Percentiles rank a stretch among this genome's conserved stretches.
phyloP scores from a whole-genome alignment of 2,888 invertebrate species.

The Arge pagana region DNA sequence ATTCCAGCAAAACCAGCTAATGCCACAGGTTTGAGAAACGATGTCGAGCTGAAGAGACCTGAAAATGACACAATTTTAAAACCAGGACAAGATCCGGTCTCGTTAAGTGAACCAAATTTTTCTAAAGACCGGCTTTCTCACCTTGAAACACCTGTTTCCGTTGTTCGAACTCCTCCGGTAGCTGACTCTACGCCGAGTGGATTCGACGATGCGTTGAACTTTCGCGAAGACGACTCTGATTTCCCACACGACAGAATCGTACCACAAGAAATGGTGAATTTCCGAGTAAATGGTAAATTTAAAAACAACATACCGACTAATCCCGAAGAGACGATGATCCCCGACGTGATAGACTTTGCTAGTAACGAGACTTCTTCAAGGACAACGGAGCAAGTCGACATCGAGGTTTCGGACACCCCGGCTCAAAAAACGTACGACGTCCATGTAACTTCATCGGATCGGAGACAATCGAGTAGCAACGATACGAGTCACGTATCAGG shows the following conservation, averaged over 20 bases:
- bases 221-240: slow-evolving; percentile 36
- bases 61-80: neutral
- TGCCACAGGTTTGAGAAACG: too few relatives aligned
- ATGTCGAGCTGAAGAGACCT: neutral
- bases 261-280: slow-evolving; percentile 47
- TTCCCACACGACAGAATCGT: slow-evolving; percentile 50
- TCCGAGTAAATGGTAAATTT: slow-evolving; percentile 48
- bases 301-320: slow-evolving; percentile 43
- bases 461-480: too few relatives aligned
- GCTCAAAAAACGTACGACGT: slow-evolving; percentile 45
- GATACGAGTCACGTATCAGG: too few relatives aligned
- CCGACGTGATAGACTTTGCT: too few relatives aligned
- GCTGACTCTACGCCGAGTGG: slow-evolving; percentile 3
- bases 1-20: neutral
- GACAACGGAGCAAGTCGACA: slow-evolving; percentile 26
- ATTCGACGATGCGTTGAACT: slow-evolving; percentile 33
- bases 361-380: too few relatives aligned
- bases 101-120: neutral
- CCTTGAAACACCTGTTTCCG: slow-evolving; percentile 1
- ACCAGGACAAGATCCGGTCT: neutral
- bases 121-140: neutral
- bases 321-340: slow-evolving; percentile 32
- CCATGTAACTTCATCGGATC: slow-evolving; percentile 34
- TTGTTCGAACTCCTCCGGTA: neutral
- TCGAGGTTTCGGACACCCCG: slow-evolving; percentile 48